Conservation (phyloP, 1,140 invertebrate genomes). For the Hesperophylax magnus region DNA sequence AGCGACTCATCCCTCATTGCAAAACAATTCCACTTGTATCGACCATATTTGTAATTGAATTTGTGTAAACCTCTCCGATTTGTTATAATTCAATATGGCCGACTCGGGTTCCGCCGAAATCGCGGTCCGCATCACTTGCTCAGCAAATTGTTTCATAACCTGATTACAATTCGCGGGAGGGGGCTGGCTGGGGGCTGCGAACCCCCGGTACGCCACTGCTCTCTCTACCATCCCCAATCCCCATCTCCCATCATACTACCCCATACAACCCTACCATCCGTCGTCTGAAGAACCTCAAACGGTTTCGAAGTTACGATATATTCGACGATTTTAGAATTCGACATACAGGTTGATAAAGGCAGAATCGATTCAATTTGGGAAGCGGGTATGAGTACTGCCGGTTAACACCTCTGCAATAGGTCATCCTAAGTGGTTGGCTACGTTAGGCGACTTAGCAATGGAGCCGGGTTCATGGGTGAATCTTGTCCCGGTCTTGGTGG, state of each 20-base stretch:
- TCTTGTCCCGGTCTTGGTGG: too few relatives aligned
- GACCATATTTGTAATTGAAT: conserved; percentile 48
- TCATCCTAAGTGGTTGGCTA: too few relatives aligned
- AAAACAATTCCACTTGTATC: conserved; percentile 30
- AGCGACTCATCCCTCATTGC: neutral
- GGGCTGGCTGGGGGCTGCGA: neutral
- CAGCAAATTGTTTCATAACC: conserved; percentile 58
- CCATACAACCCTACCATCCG: too few relatives aligned
- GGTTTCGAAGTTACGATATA: neutral
- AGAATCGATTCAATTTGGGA: too few relatives aligned
- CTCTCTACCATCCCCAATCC: too few relatives aligned
- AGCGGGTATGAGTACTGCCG: too few relatives aligned
- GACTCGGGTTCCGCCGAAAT: conserved; percentile 42
- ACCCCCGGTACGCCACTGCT: neutral
- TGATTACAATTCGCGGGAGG: conserved; percentile 49
- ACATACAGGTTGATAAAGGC: too few relatives aligned
- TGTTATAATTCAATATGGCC: conserved; percentile 57
- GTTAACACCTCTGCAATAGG: too few relatives aligned
- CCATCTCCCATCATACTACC: too few relatives aligned
- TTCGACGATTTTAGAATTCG: too few relatives aligned
- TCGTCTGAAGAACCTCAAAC: neutral
- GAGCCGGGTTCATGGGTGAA: too few relatives aligned
- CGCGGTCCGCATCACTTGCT: conserved; percentile 52
- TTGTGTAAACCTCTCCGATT: conserved; percentile 52
- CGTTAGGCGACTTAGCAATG: too few relatives aligned